A percentile compares a stretch with the other conserved stretches of the same genome.
These are phyloP conservation scores for Atta colombica DNA, from an alignment of 1,140 invertebrate species.

Conservation along the genomic window DNA sequence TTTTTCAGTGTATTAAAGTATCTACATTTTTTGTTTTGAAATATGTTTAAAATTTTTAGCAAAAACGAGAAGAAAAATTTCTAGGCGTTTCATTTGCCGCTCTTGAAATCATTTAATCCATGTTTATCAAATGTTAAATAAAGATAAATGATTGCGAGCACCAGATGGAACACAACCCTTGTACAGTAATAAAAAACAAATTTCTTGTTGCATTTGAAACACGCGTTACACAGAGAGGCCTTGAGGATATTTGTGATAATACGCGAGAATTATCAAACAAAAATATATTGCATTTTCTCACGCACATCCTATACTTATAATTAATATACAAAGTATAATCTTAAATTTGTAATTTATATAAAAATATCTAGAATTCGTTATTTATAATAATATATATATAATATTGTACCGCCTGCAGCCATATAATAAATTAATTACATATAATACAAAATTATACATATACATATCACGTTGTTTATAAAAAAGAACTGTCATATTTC, in stretches of 20 bases:
- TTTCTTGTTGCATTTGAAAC: too few relatives aligned
- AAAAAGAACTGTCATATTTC: background rate
- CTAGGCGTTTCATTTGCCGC: too few relatives aligned
- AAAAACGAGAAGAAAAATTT: too few relatives aligned
- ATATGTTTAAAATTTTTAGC: too few relatives aligned
- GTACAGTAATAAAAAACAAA: too few relatives aligned
- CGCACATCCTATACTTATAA: background rate
- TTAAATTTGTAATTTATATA: constrained; percentile 31
- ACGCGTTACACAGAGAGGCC: background rate
- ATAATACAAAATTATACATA: constrained; percentile 34
- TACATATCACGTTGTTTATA: constrained; percentile 3
- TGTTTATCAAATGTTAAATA: too few relatives aligned
- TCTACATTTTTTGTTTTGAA: too few relatives aligned
- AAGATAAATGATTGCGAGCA: too few relatives aligned
- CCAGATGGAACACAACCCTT: too few relatives aligned
- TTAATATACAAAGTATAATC: background rate
- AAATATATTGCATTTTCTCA: constrained; percentile 13
- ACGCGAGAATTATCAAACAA: background rate
- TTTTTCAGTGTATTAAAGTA: too few relatives aligned
- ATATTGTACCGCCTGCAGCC: background rate
- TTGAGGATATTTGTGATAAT: background rate
- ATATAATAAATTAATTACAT: constrained; percentile 31
- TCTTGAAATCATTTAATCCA: too few relatives aligned
- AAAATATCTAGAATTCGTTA: constrained; percentile 29
- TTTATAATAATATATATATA: background rate